These are phyloP conservation scores for Acanthosepion lycidas DNA, from an alignment of 2,888 invertebrate species.

Conservation along the genomic window DNA sequence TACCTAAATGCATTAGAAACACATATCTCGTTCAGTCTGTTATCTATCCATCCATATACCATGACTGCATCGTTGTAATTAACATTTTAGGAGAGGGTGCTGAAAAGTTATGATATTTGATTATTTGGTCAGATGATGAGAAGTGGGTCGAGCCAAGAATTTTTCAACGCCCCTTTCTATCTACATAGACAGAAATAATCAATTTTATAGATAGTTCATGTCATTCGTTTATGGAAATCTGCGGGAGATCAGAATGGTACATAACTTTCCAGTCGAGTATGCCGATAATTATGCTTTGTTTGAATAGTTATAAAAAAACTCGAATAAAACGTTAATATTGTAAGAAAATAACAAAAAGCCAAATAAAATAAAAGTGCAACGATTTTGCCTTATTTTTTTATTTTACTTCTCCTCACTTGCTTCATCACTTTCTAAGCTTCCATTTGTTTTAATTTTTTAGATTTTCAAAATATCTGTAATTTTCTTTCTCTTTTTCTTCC, in stretches of 20 bases:
- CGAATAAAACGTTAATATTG: background rate
- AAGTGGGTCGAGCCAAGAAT: too few species aligned
- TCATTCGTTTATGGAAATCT: background rate
- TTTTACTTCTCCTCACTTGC: background rate
- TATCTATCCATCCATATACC: background rate
- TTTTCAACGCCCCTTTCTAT: background rate
- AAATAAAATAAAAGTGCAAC: background rate
- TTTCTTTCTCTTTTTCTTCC: background rate
- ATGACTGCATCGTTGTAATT: background rate
- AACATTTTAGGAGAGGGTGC: too few species aligned
- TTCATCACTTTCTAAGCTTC: background rate
- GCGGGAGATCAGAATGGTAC: background rate
- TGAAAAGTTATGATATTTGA: too few species aligned
- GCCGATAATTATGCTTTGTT: background rate
- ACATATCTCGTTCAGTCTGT: too few species aligned
- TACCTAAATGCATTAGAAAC: background rate
- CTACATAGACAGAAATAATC: background rate
- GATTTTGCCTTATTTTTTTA: background rate
- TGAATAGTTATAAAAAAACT: background rate
- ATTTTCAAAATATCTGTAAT: background rate
- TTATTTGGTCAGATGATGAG: too few species aligned
- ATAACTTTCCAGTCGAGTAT: background rate
- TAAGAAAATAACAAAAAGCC: background rate
- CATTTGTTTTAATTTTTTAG: background rate
- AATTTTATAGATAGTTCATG: background rate